These are phyloP conservation scores for Drosophila malerkotliana DNA, from an alignment of 1,140 invertebrate genomes.

Conservation along the genomic window DNA sequence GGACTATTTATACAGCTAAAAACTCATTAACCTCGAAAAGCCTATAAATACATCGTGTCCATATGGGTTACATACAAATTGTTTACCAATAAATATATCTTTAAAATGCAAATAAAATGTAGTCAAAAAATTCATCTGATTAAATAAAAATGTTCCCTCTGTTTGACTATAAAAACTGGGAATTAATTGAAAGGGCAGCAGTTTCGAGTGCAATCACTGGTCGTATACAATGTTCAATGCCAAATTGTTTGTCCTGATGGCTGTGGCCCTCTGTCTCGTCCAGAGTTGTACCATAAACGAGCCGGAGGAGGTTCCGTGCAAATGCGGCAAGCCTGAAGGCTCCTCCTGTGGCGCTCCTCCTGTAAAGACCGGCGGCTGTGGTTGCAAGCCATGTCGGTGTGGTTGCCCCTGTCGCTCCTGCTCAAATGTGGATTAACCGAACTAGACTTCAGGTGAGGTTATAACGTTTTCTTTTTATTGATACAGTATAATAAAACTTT, in stretches of 20 bases:
- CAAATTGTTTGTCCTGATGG: slow-evolving; percentile 34
- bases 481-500: too few relatives aligned
- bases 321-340: slow-evolving; percentile 4
- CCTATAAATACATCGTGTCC: neutral
- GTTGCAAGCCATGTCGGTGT: slow-evolving; percentile 5
- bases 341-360: slow-evolving; percentile 17
- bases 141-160: slow-evolving; percentile 9
- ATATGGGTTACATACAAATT: neutral
- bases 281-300: slow-evolving; percentile 9
- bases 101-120: neutral
- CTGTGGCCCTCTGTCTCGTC: slow-evolving; percentile 24
- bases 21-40: neutral
- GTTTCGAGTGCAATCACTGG: neutral
- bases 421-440: neutral
- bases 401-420: slow-evolving; percentile 1
- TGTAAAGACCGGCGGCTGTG: slow-evolving; percentile 20
- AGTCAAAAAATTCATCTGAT: slow-evolving; percentile 19
- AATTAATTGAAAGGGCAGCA: neutral
- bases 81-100: neutral
- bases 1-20: neutral
- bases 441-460: too few relatives aligned
- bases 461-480: too few relatives aligned
- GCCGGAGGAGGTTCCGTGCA: slow-evolving; percentile 11
- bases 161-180: slow-evolving; percentile 15
- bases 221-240: slow-evolving; percentile 21